Evolutionary conservation across 2,888 invertebrate species (phyloP), one percentile per base, ranked within the genome.

Genomic region (Petrolisthes cinctipes): DNA sequence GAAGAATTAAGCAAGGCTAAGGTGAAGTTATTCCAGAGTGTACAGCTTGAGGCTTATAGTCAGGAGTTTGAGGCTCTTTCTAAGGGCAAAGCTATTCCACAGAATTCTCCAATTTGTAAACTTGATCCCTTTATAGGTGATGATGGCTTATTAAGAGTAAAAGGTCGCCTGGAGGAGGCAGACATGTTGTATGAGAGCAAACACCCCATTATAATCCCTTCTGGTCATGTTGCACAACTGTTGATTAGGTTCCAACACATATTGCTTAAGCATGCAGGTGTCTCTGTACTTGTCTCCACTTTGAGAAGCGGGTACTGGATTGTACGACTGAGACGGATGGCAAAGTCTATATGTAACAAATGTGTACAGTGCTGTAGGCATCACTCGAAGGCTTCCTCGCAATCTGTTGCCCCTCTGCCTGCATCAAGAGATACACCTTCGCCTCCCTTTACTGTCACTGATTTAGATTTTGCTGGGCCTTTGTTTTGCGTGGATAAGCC

Each of bases 391-490:
- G 61, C 82, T 17, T 54, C 71, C 68, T n/a, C 14, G 51, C 82
- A 82, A 23, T 82, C 82, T 17, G 71, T 68, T 57, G 84, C 78
- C 56, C 37, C 37, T 37, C 37, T 37, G 37, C 37, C 37, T 37
- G 37, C 37, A 37, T 37, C 37, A 37, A 37, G 37, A 37, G 37
- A 37, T 1, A 37, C 37, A 37, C 37, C 37, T 37, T 37, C 37
- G 37, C 37, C 37, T 37, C 88, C 71, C 17, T 90, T 90, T 68
- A 86, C 89, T 79, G 82, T 89, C 6, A 82, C 78, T 5, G 91
- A 91, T 14, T 73, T 91, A 9, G 91, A 91, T 73, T 91, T 91
- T 86, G 75, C 91, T 86, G 91, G 92, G 0, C 92, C 92, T 1
- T 71, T 92, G 23, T 82, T 5, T 78, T 92, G 51, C 78, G 37